Percentiles rank a stretch among this genome's conserved stretches.
phyloP scores from a whole-genome alignment of 2,797 vertebrate genomes.

The Glyptemys insculpta region DNA sequence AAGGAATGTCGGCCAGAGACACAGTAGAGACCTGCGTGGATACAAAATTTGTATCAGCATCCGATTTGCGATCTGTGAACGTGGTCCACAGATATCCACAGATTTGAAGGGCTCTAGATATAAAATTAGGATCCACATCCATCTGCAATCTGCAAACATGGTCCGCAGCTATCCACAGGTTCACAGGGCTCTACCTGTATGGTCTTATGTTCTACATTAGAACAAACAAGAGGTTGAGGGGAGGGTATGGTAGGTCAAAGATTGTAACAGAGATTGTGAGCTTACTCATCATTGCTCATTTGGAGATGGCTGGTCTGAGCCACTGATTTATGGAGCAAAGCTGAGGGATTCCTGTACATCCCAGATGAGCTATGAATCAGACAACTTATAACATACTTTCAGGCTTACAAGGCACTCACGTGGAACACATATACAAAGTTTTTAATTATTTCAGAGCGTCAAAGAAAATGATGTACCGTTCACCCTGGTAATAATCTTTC shows the following conservation, averaged over 20 bases:
- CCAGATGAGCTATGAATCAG: not conserved
- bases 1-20: too few species aligned
- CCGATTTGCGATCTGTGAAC: too few species aligned
- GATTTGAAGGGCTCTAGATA: too few species aligned
- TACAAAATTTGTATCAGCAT: too few species aligned
- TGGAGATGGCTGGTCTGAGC: not conserved
- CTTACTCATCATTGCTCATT: not conserved
- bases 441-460: not conserved
- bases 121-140: too few species aligned
- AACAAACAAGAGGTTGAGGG: not conserved
- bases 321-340: not conserved
- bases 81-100: too few species aligned
- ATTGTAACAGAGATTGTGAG: not conserved
- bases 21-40: too few species aligned
- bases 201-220: not conserved
- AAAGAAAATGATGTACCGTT: not conserved
- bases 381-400: not conserved
- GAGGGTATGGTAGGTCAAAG: not conserved
- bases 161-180: too few species aligned
- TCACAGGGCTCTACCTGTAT: not conserved
- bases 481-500: not conserved
- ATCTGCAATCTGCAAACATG: too few species aligned
- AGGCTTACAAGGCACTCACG: not conserved
- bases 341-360: not conserved
- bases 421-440: not conserved